Percentiles rank a stretch among this genome's conserved stretches.
Evolutionary conservation across 2,888 invertebrate species (phyloP).

Genomic region (Thymelicus acteon): DNA sequence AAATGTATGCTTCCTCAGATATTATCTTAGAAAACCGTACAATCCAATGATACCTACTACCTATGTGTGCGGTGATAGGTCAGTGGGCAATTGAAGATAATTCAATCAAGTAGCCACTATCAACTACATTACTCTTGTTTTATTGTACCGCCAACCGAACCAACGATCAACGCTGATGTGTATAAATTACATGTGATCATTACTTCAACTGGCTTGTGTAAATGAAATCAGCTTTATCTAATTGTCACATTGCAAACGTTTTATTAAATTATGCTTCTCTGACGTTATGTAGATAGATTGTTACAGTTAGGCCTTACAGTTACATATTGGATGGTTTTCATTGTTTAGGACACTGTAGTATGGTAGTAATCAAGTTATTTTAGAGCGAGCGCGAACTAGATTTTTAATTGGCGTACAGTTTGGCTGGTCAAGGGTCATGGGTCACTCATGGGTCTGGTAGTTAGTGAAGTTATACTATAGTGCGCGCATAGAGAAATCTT

Average conservation of each 20-base stretch:
- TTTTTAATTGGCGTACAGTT: no score
- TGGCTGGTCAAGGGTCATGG: no score
- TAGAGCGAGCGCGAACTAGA: no score
- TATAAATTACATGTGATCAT: background rate
- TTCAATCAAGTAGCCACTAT: constrained; percentile 40
- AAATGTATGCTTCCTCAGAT: no score
- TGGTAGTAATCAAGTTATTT: no score
- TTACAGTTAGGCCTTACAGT: no score
- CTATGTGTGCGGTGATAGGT: constrained; percentile 41
- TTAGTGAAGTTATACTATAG: no score
- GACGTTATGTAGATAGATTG: no score
- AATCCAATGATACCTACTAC: background rate
- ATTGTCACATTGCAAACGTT: background rate
- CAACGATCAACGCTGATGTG: background rate
- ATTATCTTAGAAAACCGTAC: background rate
- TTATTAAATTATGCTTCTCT: background rate
- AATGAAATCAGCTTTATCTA: constrained; percentile 2
- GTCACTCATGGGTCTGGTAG: no score
- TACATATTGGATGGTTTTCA: no score
- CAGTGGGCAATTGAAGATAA: constrained; percentile 53
- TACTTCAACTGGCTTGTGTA: background rate
- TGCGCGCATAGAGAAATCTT: no score
- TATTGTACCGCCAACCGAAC: background rate
- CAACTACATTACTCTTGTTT: constrained; percentile 15
- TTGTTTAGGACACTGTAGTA: no score